Percentiles rank a stretch among this genome's conserved stretches.
phyloP scores from a whole-genome alignment of 2,113 vertebrate species.

The Tyrannus savana region DNA sequence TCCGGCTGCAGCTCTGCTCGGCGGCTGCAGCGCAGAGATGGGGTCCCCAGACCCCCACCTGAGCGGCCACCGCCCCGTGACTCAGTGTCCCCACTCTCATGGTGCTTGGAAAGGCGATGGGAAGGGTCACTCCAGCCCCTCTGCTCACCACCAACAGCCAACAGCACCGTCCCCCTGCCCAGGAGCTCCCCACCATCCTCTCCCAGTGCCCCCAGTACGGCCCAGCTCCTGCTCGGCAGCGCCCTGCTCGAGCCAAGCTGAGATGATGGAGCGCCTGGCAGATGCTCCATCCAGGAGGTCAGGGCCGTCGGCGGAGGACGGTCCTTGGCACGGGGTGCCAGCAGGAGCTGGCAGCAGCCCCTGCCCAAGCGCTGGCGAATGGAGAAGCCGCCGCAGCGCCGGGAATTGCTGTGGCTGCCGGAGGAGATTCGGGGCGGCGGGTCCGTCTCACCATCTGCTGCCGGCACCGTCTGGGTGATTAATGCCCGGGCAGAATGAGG shows the following conservation, averaged over 20 bases:
- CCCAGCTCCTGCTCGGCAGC: neutral
- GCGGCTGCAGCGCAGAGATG: neutral
- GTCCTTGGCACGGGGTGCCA: constrained; percentile 6
- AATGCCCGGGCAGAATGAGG: constrained; percentile 32
- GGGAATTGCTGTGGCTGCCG: constrained; percentile 31
- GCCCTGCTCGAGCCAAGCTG: neutral
- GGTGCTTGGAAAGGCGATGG: fast-evolving
- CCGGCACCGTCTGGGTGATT: constrained; percentile 62
- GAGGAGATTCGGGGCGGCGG: neutral
- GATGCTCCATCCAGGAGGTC: constrained; percentile 2
- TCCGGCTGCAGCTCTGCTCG: neutral
- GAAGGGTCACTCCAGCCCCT: neutral
- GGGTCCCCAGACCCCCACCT: fast-evolving
- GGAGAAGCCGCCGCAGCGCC: neutral
- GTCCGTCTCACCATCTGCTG: constrained; percentile 64
- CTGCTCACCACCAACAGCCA: neutral
- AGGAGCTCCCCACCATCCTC: fast-evolving
- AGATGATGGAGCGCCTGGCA: neutral
- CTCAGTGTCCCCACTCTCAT: neutral
- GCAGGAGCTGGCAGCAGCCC: constrained; percentile 34
- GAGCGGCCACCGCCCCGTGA: fast-evolving
- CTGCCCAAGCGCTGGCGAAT: neutral
- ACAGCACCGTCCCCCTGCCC: neutral
- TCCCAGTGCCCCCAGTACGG: neutral
- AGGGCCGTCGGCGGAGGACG: neutral